These are phyloP conservation scores for Pygoscelis adeliae DNA, from an alignment of 2,113 vertebrate species.

Conservation along the genomic window DNA sequence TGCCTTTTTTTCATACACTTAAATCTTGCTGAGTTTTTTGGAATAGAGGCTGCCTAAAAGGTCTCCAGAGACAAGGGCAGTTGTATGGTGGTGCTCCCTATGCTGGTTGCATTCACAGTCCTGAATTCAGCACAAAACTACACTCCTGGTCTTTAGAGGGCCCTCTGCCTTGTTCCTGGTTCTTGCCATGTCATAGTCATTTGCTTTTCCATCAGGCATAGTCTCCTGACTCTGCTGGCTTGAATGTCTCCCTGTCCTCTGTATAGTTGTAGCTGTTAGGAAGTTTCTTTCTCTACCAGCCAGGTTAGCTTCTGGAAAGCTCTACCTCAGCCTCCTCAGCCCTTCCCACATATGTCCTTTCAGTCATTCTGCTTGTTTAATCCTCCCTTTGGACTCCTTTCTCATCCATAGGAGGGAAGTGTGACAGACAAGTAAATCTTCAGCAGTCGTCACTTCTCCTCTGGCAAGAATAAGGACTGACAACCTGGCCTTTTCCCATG, in stretches of 20 bases:
- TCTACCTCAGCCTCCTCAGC: background rate
- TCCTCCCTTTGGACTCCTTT: background rate
- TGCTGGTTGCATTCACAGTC: background rate
- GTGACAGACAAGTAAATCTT: slow-evolving; percentile 46
- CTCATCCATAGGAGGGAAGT: background rate
- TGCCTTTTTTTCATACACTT: background rate
- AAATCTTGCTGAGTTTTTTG: background rate
- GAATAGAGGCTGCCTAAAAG: background rate
- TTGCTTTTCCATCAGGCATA: background rate
- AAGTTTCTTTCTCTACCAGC: background rate
- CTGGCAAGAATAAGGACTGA: background rate
- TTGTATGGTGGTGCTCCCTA: background rate
- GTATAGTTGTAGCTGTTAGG: background rate
- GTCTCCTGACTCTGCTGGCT: background rate
- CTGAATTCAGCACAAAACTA: background rate
- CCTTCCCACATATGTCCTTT: background rate
- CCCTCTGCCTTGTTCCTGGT: background rate
- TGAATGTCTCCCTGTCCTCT: background rate
- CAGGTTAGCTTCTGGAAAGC: background rate
- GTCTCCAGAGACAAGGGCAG: background rate
- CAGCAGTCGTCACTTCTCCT: background rate
- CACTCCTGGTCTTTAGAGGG: background rate
- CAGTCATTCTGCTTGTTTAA: slow-evolving; percentile 12
- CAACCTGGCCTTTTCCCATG: slow-evolving; percentile 17
- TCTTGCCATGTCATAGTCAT: background rate